Evolutionary conservation across 2,888 invertebrate genomes (phyloP), one percentile per base, ranked within the genome.

Genomic region (Nomada lathburiana): DNA sequence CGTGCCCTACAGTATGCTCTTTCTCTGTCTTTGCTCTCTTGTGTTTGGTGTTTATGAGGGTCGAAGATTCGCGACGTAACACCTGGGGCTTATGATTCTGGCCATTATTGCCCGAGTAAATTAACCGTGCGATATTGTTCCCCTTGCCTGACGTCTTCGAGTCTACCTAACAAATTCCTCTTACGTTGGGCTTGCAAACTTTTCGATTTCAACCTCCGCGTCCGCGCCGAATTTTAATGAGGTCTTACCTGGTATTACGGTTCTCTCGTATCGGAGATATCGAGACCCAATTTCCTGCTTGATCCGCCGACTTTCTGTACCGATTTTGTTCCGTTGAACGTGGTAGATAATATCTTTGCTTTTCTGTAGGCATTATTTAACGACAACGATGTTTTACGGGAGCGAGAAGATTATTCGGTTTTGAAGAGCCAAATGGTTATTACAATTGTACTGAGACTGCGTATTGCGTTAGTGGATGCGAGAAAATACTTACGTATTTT

Each of bases 81-180:
- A 92, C 91, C 91, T 92, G 91, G 89, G 90, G 90, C 90, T 91
- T 91, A 90, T 91, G 90, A 90, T 91, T 91, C 88, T 86, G 68
- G 88, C 87, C 91, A 88, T 91, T 91, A 91, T 90, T 91, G 89
- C 88, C 82, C 69, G 84, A 90, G 90, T 92, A 91, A 92, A 92
- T 92, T 91, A 92, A 91, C 89, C 88, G 85, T 88, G 80, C 89
- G 88, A 91, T 91, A 89, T 90, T 85, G 89, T 87, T 85, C 83
- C 76, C 85, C 79, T 82, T 74, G 67, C 79, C 70, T 82, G 60
- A 70, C 63, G 65, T 79, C 72, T 67, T 59, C 67, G 42, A 47
- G 42, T 57, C 62, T 36, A 68, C 20, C 72, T 82, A 79, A 84
- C 85, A 85, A 85, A 85, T 82, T 80, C 72, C 76, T 44, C 59